Conservation (phyloP, 2,797 vertebrate genomes). For the Rhinophrynus dorsalis region DNA sequence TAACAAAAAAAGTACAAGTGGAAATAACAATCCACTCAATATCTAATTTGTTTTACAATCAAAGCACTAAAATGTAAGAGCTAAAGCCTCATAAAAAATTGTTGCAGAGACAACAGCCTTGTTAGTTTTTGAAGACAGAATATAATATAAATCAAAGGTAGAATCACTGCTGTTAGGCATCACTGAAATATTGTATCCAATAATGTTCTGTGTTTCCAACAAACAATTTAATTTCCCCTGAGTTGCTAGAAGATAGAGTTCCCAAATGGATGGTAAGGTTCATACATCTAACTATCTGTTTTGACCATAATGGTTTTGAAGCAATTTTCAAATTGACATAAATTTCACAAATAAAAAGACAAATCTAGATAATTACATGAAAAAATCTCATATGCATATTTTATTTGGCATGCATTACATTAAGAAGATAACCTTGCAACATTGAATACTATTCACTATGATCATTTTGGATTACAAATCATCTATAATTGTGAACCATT, state of each 20-base stretch:
- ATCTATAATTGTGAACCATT: too few relatives aligned
- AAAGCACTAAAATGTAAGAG: background rate
- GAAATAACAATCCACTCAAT: background rate
- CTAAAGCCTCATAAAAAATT: background rate
- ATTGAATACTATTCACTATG: too few relatives aligned
- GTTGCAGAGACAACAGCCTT: background rate
- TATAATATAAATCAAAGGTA: background rate
- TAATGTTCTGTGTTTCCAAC: constrained; percentile 16
- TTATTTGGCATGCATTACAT: too few relatives aligned
- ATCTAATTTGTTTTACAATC: background rate
- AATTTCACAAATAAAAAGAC: too few relatives aligned
- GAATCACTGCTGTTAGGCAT: background rate
- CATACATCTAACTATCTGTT: background rate
- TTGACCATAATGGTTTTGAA: background rate
- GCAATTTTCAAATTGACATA: background rate
- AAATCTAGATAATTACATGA: too few relatives aligned
- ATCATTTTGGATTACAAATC: too few relatives aligned
- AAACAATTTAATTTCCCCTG: constrained; percentile 36
- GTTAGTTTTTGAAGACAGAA: constrained; percentile 5
- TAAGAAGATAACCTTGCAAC: too few relatives aligned
- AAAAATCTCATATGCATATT: too few relatives aligned
- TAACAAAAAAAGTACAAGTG: too few relatives aligned
- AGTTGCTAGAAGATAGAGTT: background rate
- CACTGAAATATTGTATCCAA: constrained; percentile 25
- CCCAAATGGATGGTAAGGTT: background rate